Evolutionary conservation across 1,140 invertebrate genomes (phyloP).

Genomic region (Hylaeus volcanicus): DNA sequence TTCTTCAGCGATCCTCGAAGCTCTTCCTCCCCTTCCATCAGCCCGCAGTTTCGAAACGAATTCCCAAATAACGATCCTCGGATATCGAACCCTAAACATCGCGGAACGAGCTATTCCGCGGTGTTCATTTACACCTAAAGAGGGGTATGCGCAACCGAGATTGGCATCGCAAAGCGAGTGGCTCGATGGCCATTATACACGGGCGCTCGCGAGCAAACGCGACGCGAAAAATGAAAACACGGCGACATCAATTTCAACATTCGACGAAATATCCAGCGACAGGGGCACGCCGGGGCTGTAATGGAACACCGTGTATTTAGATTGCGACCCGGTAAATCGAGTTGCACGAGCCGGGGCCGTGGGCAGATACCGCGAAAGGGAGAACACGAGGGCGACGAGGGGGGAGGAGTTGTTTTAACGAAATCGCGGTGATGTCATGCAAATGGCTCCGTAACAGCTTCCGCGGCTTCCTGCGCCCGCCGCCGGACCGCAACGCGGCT

Average conservation of each 20-base stretch:
- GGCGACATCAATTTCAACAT: conserved; percentile 46
- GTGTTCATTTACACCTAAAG: not conserved
- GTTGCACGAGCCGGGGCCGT: conserved; percentile 38
- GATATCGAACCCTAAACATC: not conserved
- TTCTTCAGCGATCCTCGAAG: too few relatives aligned
- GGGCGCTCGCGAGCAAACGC: not conserved
- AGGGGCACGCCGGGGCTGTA: conserved; percentile 27
- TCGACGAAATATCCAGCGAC: conserved; percentile 52
- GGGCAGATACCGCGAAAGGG: conserved; percentile 50
- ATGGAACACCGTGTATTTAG: conserved; percentile 64
- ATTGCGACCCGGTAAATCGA: conserved; percentile 64
- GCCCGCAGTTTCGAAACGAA: too few relatives aligned
- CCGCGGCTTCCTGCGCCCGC: conserved; percentile 70
- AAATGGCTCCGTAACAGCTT: conserved; percentile 80
- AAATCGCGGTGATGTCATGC: conserved; percentile 76
- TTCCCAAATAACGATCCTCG: not conserved
- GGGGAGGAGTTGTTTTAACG: conserved; percentile 68
- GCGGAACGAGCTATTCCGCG: not conserved
- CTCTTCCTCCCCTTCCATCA: too few relatives aligned
- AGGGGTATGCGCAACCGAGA: not conserved
- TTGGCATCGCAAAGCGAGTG: not conserved
- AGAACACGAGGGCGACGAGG: conserved; percentile 50
- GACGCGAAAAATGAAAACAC: not conserved
- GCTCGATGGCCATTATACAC: not conserved
- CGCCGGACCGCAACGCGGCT: conserved; percentile 71